Percentiles rank a stretch among this genome's conserved stretches.
Conservation (phyloP, 2,888 invertebrate species). For the Dolichomitus sp. region DNA sequence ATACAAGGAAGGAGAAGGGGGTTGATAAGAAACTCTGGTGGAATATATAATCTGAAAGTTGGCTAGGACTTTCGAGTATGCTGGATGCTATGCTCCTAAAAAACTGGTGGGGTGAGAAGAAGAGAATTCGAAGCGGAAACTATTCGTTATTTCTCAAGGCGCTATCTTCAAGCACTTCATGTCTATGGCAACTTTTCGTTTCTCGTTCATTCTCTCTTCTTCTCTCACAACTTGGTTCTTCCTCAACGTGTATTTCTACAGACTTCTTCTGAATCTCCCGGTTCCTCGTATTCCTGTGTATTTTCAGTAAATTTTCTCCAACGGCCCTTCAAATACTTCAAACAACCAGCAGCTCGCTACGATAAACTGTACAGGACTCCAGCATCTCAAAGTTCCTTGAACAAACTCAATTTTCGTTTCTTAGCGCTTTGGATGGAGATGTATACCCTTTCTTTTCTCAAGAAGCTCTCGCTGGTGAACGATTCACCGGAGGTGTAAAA, state of each 20-base stretch:
- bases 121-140: constrained; percentile 48
- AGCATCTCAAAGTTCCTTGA: constrained; percentile 31
- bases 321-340: constrained; percentile 47
- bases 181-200: constrained; percentile 19
- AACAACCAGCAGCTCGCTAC: constrained; percentile 31
- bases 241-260: constrained; percentile 26
- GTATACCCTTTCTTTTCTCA: constrained; percentile 5
- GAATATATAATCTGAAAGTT: constrained; percentile 62
- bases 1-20: constrained; percentile 28
- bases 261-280: constrained; percentile 22
- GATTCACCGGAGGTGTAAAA: constrained; percentile 22
- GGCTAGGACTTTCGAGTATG: constrained; percentile 44
- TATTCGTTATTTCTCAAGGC: constrained; percentile 41
- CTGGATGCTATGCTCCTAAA: constrained; percentile 16
- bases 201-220: constrained; percentile 21
- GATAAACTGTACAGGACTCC: constrained; percentile 35
- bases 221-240: constrained; percentile 2
- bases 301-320: constrained; percentile 56
- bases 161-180: constrained; percentile 19
- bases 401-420: constrained; percentile 41
- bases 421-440: constrained; percentile 10
- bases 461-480: constrained; percentile 11
- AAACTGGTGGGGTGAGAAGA: constrained; percentile 1
- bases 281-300: constrained; percentile 40
- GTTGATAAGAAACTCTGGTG: constrained; percentile 51